Conservation (phyloP, 1,140 invertebrate genomes). For the Gryon sp. region DNA sequence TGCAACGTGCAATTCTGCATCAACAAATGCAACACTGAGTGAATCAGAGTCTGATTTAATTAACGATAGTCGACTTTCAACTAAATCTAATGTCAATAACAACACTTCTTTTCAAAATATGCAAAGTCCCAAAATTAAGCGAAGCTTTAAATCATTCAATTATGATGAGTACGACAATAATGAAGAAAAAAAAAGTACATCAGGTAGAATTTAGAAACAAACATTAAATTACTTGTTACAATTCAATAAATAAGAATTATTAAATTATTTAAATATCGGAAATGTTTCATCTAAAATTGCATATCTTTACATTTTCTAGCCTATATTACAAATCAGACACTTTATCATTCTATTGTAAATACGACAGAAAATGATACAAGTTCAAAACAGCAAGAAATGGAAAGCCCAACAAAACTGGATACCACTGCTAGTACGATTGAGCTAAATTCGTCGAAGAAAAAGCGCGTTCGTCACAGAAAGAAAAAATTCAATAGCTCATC, state of each 20-base stretch:
- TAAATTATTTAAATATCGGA: no score
- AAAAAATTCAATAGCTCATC: conserved; percentile 37
- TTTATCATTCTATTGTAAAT: conserved; percentile 32
- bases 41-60: background rate
- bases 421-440: conserved; percentile 21
- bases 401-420: conserved; percentile 39
- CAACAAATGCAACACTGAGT: no score
- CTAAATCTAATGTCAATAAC: background rate
- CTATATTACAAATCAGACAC: no score
- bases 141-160: no score
- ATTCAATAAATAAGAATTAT: no score
- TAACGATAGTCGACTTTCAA: background rate
- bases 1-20: conserved; percentile 3
- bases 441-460: conserved; percentile 32
- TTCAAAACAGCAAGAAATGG: conserved; percentile 3
- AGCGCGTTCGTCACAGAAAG: conserved; percentile 23
- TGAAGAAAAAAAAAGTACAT: background rate
- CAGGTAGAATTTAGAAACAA: conserved; percentile 4
- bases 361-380: conserved; percentile 5
- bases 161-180: no score
- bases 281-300: no score
- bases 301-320: no score
- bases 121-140: background rate
- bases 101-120: background rate
- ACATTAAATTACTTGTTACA: no score